Evolutionary conservation across 2,113 vertebrate species (phyloP), one percentile per base, ranked within the genome.

Genomic region (Neogale vison): DNA sequence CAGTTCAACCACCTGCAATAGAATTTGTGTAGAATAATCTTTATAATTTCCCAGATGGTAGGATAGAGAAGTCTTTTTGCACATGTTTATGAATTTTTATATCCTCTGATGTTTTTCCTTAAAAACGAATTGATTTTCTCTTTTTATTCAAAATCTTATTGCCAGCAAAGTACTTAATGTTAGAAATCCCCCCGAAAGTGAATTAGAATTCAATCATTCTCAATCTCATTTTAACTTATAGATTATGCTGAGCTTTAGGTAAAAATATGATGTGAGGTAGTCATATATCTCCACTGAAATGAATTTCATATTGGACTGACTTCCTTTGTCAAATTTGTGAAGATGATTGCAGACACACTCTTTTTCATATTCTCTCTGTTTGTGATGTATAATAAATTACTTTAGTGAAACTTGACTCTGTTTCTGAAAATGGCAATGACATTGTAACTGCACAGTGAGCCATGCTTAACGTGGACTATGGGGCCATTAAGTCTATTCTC

Each of bases 81-180:
- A 90, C 26, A 88, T 94, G 31, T 65, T 97, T 98, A 97, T 92
- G n/a, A 57, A 12, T 67, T 69, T 94, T 96, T 84, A 57, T 96
- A 50, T 36, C 55, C 9, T 59, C 0, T 90, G 50, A 92, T 81
- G 9, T 87, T 86, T 97, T 97, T 93, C 15, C 69, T 76, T 82
- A 29, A 59, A 90, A 97, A 82, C 0, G 0, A 31, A 52, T 50
- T 88, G 59, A 81, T 24, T 52, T 97, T 79, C 45, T 76, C 52
- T 95, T 90, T 88, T 69, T 52, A 95, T n/a, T 84, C 55, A 90
- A 88, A 80, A 39, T 81, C 20, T 92, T 88, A 79, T 81, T 94
- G 36, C 31, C 1, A 76, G 12, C 24, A 57, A 96, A 90, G 15
- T 47, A 15, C 21, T 90, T 95, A 90, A 92, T 90, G 71, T 67